Percentiles rank a stretch among this genome's conserved stretches.
These are phyloP conservation scores for Chrysodeixis includens DNA, from an alignment of 2,888 invertebrate species.

Conservation along the genomic window DNA sequence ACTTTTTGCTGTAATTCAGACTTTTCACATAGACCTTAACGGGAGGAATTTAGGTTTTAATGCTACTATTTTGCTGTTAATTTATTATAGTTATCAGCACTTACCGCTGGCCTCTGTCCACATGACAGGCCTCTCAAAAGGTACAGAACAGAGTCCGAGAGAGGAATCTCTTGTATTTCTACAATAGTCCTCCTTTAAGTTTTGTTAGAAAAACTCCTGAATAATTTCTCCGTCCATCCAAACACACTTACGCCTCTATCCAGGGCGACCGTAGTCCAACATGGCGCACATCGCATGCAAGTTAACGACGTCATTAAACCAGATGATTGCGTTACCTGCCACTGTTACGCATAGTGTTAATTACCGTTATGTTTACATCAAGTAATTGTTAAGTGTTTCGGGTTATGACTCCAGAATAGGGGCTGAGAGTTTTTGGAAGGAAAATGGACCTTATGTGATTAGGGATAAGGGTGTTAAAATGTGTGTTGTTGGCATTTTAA, in stretches of 20 bases:
- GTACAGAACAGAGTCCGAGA: no score
- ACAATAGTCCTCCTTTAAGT: no score
- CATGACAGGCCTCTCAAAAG: no score
- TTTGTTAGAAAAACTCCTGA: no score
- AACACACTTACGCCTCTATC: constrained; percentile 6
- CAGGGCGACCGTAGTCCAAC: constrained; percentile 9
- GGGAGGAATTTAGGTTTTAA: no score
- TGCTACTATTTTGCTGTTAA: no score
- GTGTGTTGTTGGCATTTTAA: background rate
- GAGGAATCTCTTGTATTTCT: no score
- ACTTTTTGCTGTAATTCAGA: constrained; percentile 37
- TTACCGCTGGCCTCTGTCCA: no score
- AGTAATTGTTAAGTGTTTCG: constrained; percentile 45
- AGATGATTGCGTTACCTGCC: constrained; percentile 72
- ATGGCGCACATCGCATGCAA: constrained; percentile 63
- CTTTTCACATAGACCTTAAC: no score
- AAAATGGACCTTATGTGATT: background rate
- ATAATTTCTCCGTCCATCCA: background rate
- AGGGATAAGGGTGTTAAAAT: background rate
- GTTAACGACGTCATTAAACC: constrained; percentile 79
- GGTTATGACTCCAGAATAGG: background rate
- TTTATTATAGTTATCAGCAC: no score
- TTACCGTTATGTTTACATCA: constrained; percentile 42
- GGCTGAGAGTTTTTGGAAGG: background rate
- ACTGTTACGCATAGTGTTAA: constrained; percentile 34